phyloP scores from a whole-genome alignment of 2,888 invertebrate species.

The Eupithecia tripunctaria region DNA sequence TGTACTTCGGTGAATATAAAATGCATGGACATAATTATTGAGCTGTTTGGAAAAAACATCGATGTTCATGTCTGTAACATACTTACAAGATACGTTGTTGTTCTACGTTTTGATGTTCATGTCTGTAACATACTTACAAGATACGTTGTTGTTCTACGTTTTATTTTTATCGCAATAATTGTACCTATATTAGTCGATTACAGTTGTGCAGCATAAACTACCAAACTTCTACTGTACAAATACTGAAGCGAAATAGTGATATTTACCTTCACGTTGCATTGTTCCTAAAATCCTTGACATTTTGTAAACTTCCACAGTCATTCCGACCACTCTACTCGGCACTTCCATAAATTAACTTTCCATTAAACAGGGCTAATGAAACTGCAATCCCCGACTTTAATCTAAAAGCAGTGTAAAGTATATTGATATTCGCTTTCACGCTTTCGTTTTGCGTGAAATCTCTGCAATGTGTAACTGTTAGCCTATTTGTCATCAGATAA shows the following conservation, averaged over 20 bases:
- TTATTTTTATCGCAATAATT: background rate
- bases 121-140: background rate
- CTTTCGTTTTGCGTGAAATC: constrained; percentile 39
- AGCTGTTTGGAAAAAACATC: background rate
- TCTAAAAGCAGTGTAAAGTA: constrained; percentile 37
- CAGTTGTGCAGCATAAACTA: background rate
- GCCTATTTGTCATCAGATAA: constrained; percentile 26
- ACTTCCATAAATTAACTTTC: constrained; percentile 42
- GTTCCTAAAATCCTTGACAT: constrained; percentile 31
- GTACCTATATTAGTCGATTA: background rate
- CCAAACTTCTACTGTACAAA: background rate
- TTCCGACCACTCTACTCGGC: constrained; percentile 24
- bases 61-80: background rate
- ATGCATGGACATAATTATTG: background rate
- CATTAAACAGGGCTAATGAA: constrained; percentile 42
- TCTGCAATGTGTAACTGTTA: constrained; percentile 21
- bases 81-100: background rate
- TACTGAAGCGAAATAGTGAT: background rate
- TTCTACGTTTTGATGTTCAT: too few relatives aligned
- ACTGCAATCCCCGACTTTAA: constrained; percentile 39
- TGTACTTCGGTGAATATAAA: constrained; percentile 10
- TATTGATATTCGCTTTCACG: constrained; percentile 40
- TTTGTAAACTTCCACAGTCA: constrained; percentile 27
- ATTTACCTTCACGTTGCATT: constrained; percentile 8
- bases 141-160: background rate